Evolutionary conservation across 2,113 vertebrate genomes (phyloP), one percentile per base, ranked within the genome.

Genomic region (Scomber colias): DNA sequence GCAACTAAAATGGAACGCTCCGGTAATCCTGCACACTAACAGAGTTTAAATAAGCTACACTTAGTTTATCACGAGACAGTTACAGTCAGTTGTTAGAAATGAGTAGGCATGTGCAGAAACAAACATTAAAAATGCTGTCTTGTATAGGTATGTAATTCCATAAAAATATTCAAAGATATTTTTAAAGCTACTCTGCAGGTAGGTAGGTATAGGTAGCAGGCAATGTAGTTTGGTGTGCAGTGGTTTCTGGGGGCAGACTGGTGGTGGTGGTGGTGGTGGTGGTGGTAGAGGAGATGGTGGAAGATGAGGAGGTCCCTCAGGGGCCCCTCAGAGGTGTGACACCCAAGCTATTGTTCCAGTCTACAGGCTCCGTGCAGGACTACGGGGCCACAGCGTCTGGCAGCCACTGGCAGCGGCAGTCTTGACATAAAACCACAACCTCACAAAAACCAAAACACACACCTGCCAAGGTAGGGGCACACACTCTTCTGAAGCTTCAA

Each of bases 331-430:
- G 75, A 80, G 45, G 35, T 75, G 65, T 93, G 86, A 94, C 82
- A 53, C 71, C 85, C 70, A 49, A 90, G 89, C 67, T 92, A 70
- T 92, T 59, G 30, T 94, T 93, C 71, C 92, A 94, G 93, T 49
- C 82, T 67, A 46, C 87, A 90, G 89, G 40, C 62, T 86, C 86
- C 1, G 14, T 70, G 45, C 84, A 84, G 80, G 83, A 93, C 77
- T 93, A 93, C 30, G 87, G 84, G 50, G 89, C 91, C 77, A 91
- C 82, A 46, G 45, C 16, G 2, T 48, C 63, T 72, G 53, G 75
- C 51, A n/a, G 30, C 66, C 19, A 21, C 78, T 76, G 72, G 51
- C 75, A 86, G 7, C 30, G 2, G 62, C 68, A 75, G 49, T 40
- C 44, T 46, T 90, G 84, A 90, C 71, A 84, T 69, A 69, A 88